Evolutionary conservation across 2,797 vertebrate genomes (phyloP).

Genomic region (Malurus leucopterus): DNA sequence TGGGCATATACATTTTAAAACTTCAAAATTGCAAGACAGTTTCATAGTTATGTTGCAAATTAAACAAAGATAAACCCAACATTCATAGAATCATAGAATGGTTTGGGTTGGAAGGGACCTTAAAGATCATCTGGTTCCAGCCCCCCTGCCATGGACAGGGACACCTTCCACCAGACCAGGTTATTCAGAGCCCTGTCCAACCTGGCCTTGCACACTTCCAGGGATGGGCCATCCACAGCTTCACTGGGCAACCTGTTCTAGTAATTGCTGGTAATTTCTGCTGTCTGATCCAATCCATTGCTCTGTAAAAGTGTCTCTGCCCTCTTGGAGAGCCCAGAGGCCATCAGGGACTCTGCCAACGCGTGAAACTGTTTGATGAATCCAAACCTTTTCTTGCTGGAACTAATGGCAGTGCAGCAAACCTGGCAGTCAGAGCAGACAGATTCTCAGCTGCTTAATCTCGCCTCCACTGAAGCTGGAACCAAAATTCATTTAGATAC

Average conservation of each 20-base stretch:
- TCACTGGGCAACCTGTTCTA: background rate
- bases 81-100: too few relatives aligned
- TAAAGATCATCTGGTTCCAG: rapidly evolving
- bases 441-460: background rate
- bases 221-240: background rate
- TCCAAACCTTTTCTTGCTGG: background rate
- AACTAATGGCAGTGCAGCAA: background rate
- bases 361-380: background rate
- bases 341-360: background rate
- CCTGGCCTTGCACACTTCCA: background rate
- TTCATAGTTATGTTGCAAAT: background rate
- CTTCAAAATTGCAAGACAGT: background rate
- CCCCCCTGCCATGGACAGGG: rapidly evolving
- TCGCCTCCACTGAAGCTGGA: background rate
- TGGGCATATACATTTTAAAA: background rate
- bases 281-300: background rate
- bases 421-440: background rate
- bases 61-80: background rate
- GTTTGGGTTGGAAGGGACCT: background rate
- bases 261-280: background rate
- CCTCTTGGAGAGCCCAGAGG: background rate
- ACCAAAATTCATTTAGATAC: background rate
- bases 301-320: background rate
- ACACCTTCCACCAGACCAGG: rapidly evolving
- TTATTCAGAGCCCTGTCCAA: background rate